Evolutionary conservation across 2,113 vertebrate species (phyloP).

Genomic region (Pelusios castaneus): DNA sequence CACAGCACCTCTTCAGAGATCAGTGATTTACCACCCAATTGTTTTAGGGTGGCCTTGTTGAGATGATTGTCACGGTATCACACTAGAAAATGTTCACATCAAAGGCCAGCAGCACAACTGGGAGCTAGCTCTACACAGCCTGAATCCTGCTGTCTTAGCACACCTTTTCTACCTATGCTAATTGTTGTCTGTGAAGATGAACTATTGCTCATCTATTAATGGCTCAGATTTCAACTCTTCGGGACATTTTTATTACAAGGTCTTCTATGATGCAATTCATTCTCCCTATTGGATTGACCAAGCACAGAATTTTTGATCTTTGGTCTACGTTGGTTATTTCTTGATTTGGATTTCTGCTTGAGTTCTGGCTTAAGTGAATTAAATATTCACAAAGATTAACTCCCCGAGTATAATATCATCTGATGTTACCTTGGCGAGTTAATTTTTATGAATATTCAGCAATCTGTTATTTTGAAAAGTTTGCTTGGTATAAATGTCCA

Average conservation of each 20-base stretch:
- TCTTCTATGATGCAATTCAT: not conserved
- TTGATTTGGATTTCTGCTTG: not conserved
- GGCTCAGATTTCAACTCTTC: not conserved
- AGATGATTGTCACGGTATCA: not conserved
- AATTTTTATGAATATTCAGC: not conserved
- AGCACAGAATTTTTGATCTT: not conserved
- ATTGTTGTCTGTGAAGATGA: rapidly evolving
- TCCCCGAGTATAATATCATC: not conserved
- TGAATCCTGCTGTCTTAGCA: not conserved
- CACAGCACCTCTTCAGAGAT: not conserved
- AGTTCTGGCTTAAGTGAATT: not conserved
- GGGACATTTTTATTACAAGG: not conserved
- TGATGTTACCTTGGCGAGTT: not conserved
- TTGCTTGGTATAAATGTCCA: not conserved
- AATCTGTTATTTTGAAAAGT: not conserved
- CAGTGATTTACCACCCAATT: not conserved
- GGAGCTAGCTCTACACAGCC: rapidly evolving
- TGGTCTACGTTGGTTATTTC: not conserved
- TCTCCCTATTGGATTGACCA: not conserved
- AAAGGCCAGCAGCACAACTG: not conserved
- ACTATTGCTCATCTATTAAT: not conserved
- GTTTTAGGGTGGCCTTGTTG: not conserved
- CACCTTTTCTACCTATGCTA: not conserved
- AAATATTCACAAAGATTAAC: not conserved
- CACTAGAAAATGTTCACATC: not conserved